Evolutionary conservation across 1,140 invertebrate genomes (phyloP).

Genomic region (Steinernema feltiae): DNA sequence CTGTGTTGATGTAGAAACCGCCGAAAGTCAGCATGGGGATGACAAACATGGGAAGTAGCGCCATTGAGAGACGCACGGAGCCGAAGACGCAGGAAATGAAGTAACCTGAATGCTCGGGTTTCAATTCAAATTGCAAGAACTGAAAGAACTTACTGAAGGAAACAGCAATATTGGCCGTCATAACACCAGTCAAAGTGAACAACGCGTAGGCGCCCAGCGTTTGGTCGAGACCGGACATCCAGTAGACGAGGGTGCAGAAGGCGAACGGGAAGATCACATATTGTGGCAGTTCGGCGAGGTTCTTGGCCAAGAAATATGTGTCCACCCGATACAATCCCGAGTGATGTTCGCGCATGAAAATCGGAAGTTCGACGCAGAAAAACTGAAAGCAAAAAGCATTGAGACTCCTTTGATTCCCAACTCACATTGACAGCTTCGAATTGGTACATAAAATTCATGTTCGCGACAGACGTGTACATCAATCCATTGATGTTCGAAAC

Average conservation of each 20-base stretch:
- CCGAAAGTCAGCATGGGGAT: conserved; percentile 86
- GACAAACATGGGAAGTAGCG: conserved; percentile 78
- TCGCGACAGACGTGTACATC: conserved; percentile 69
- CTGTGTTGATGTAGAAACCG: conserved; percentile 82
- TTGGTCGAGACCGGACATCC: conserved; percentile 54
- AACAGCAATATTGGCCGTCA: conserved; percentile 30
- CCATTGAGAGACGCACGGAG: conserved; percentile 76
- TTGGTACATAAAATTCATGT: conserved; percentile 64
- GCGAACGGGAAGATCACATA: conserved; percentile 71
- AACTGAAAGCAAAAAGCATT: conserved; percentile 66
- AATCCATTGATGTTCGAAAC: conserved; percentile 92
- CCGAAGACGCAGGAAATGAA: conserved; percentile 77
- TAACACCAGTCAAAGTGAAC: conserved; percentile 18
- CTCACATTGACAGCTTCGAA: conserved; percentile 60
- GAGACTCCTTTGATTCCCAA: too few species aligned
- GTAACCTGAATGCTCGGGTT: conserved; percentile 69
- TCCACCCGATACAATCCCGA: conserved; percentile 86
- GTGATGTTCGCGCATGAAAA: conserved; percentile 82
- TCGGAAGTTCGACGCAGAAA: conserved; percentile 80
- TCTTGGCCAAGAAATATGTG: conserved; percentile 83
- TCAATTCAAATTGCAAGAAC: background rate
- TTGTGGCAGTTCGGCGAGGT: conserved; percentile 58
- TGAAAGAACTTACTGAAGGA: conserved; percentile 32
- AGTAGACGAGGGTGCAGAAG: conserved; percentile 77
- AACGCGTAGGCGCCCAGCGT: conserved; percentile 20